Evolutionary conservation across 2,888 invertebrate species (phyloP).

Genomic region (Tryphoninae sp.): DNA sequence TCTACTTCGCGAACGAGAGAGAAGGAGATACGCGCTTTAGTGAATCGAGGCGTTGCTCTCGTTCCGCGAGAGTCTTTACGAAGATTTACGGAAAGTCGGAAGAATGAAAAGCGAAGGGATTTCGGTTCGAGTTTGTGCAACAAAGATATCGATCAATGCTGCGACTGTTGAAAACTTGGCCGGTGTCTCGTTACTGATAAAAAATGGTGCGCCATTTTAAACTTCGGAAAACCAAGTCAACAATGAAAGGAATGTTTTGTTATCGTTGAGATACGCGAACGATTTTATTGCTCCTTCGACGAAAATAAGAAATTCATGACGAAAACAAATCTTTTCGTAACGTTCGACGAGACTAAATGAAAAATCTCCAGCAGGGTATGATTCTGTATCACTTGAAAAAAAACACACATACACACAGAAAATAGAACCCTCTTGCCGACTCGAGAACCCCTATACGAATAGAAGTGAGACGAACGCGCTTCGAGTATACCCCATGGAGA

Average conservation of each 20-base stretch:
- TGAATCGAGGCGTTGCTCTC: neutral
- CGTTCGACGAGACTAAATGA: conserved; percentile 19
- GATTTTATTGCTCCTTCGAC: too few species aligned
- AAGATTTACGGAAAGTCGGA: neutral
- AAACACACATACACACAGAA: too few species aligned
- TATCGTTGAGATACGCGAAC: too few species aligned
- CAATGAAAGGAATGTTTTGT: too few species aligned
- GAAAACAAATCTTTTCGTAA: neutral
- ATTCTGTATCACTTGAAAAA: conserved; percentile 10
- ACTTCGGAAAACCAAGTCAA: too few species aligned
- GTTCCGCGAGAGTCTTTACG: neutral
- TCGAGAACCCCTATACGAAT: neutral
- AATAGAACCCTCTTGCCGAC: too few species aligned
- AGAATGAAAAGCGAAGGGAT: neutral
- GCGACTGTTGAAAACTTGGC: neutral
- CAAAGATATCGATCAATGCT: neutral
- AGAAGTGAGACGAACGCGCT: conserved; percentile 31
- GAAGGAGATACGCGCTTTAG: neutral
- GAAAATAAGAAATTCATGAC: neutral
- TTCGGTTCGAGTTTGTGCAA: neutral
- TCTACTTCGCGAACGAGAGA: neutral
- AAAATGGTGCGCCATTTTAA: neutral
- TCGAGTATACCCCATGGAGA: conserved; percentile 26
- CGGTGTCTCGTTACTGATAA: neutral
- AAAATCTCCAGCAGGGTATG: conserved; percentile 14